A percentile compares a stretch with the other conserved stretches of the same genome.
Conservation (phyloP, 2,113 vertebrate species). For the Melanocharis versteri region DNA sequence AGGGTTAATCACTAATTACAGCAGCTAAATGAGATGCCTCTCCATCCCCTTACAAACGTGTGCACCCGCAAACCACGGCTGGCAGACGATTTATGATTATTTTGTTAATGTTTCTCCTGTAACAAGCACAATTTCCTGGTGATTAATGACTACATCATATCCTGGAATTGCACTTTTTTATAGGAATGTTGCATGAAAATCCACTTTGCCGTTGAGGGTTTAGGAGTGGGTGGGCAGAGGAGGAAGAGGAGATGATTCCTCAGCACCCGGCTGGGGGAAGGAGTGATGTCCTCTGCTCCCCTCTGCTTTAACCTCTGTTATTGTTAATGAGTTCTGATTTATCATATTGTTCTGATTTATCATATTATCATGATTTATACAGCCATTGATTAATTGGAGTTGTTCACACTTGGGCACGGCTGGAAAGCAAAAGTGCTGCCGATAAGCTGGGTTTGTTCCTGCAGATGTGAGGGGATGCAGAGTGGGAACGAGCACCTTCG, state of each 20-base stretch:
- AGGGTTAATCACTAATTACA: conserved; percentile 40
- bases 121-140: conserved; percentile 30
- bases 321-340: background rate
- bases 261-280: background rate
- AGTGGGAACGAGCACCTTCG: background rate
- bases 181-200: background rate
- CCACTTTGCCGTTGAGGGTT: background rate
- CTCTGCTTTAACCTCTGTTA: background rate
- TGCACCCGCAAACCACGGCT: background rate
- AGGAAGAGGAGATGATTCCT: background rate
- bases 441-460: background rate
- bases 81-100: conserved; percentile 60
- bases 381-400: background rate
- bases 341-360: background rate
- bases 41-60: background rate
- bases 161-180: background rate
- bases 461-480: background rate
- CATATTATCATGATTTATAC: background rate
- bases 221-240: background rate
- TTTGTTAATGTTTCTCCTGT: conserved; percentile 60
- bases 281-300: background rate
- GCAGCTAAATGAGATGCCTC: background rate
- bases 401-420: background rate
- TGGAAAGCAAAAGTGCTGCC: background rate
- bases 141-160: conserved; percentile 39